A percentile compares a stretch with the other conserved stretches of the same genome.
These are phyloP conservation scores for Pantelozetes paolii DNA, from an alignment of 2,888 invertebrate species.

Conservation along the genomic window DNA sequence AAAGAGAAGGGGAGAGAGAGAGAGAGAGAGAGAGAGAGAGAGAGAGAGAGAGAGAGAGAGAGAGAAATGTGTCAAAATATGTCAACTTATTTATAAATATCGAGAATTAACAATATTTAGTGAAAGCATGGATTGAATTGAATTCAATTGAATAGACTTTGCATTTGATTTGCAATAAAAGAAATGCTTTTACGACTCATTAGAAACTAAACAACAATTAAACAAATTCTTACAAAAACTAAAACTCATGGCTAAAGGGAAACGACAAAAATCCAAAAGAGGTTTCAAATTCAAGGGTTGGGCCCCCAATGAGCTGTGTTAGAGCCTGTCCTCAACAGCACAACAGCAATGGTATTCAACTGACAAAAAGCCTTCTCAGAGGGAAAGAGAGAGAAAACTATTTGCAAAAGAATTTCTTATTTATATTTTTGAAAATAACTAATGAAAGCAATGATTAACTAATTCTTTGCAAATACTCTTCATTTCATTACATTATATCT, in stretches of 20 bases:
- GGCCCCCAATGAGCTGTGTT: background rate
- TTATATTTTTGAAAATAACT: too few relatives aligned
- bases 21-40: too few relatives aligned
- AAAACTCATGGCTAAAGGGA: background rate
- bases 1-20: background rate
- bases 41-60: too few relatives aligned
- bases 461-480: too few relatives aligned
- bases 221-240: too few relatives aligned
- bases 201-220: background rate
- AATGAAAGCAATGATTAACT: too few relatives aligned
- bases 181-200: background rate
- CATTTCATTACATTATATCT: too few relatives aligned
- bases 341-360: background rate
- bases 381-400: too few relatives aligned
- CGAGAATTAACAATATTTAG: background rate
- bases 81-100: background rate
- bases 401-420: too few relatives aligned
- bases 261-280: background rate
- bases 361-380: background rate
- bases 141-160: background rate
- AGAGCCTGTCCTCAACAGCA: background rate
- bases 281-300: background rate
- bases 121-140: background rate
- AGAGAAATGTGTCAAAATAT: background rate
- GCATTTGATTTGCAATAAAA: background rate